Base-by-base conservation (phyloP, 2,797 vertebrate species). In the Bovichtus diacanthus region DNA sequence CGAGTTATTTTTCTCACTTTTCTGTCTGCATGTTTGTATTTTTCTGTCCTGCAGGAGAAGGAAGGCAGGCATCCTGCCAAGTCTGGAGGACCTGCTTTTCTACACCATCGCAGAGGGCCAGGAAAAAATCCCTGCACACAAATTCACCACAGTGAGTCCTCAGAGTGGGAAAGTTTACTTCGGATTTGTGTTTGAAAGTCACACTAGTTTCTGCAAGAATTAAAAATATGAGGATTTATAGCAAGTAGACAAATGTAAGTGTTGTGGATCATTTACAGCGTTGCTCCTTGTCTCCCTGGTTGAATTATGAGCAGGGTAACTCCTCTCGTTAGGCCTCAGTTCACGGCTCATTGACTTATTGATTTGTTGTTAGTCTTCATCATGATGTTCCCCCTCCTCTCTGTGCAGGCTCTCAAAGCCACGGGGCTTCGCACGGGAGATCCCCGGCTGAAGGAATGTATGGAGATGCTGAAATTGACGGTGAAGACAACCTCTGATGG, bases 41-140 rank as follows among this genome's bases (percentile, higher is more conserved):
- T 70, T 10, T 65, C 47, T 75, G 25, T 18, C 53, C 80, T 75
- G 10, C 86, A 99, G 98, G 95, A 98, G 97, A 96, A 94, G 95
- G 64, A 98, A 98, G 84, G 96, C 97, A 60, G 97, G 98, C 87
- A 96, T 98, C 77, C 94, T 98, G 84, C 98, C 96, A 88, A 99
- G 98, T 63, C 95, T 99, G 93, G 98, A 99, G 92, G 98, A 99
- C 92, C 95, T 99, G 53, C 96, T 99, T 73, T 99, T 99, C 93
- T 99, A 99, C 93, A 99, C 98, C 77, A 99, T 99, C 86, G 98
- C 98, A 43, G 98, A 98, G 93, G 98, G 98, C 80, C 97, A 98
- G 92, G 98, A 99, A 83, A 99, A 96, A 91, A 99, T 99, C 92
- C 98, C 98, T 0, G 97, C 98, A n/a, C 97, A 99, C 93, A 99